Conservation (phyloP, 2,888 invertebrate genomes). For the Nebria salina region DNA sequence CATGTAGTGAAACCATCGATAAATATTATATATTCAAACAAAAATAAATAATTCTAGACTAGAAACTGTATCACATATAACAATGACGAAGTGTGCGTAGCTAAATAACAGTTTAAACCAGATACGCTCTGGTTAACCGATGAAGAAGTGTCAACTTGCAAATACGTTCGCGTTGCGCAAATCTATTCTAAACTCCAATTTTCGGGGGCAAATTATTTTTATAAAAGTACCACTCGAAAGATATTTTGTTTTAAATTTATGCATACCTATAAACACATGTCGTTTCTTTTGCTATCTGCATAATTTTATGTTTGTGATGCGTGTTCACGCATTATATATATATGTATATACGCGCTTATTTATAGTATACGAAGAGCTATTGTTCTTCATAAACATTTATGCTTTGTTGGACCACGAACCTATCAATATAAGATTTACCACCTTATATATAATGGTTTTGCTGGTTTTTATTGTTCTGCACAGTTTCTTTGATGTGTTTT, state of each 20-base stretch:
- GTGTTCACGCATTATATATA: neutral
- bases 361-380: slow-evolving; percentile 1
- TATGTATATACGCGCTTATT: neutral
- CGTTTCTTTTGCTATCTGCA: neutral
- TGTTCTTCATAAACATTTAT: neutral
- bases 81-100: neutral
- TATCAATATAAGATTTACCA: neutral
- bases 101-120: neutral
- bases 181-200: no score
- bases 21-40: slow-evolving; percentile 1
- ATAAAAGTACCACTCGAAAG: no score
- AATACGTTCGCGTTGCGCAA: neutral
- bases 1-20: neutral
- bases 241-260: neutral
- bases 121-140: neutral
- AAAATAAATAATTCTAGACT: neutral
- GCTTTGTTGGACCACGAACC: neutral
- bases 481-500: neutral
- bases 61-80: neutral
- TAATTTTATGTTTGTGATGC: neutral
- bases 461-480: neutral
- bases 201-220: no score
- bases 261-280: neutral
- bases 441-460: neutral
- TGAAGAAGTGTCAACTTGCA: neutral